A percentile compares a stretch with the other conserved stretches of the same genome.
phyloP scores from a whole-genome alignment of 2,888 invertebrate species.

The Tridacna gigas region DNA sequence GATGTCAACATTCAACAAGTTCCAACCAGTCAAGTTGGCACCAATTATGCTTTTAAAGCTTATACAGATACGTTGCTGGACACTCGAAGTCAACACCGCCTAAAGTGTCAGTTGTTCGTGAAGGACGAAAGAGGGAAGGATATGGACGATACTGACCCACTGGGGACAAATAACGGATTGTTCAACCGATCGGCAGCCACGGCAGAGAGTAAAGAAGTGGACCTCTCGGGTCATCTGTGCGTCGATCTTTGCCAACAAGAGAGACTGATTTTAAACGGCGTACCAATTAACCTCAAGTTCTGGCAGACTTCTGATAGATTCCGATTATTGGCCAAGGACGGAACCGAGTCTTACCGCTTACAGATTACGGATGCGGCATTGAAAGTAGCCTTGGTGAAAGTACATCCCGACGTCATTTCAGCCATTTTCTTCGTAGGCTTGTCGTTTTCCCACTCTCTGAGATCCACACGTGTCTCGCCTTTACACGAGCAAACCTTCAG shows the following conservation, averaged over 20 bases:
- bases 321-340: not conserved
- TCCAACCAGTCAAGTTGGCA: constrained; percentile 37
- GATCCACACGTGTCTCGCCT: constrained; percentile 39
- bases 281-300: constrained; percentile 34
- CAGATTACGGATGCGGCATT: constrained; percentile 11
- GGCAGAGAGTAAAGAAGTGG: constrained; percentile 17
- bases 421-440: constrained; percentile 44
- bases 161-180: constrained; percentile 21
- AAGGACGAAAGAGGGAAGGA: constrained; percentile 24
- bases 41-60: constrained; percentile 38
- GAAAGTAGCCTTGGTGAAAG: constrained; percentile 43
- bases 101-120: constrained; percentile 32
- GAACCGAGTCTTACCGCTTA: constrained; percentile 22
- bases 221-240: constrained; percentile 36
- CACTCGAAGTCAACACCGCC: not conserved
- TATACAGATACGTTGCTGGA: constrained; percentile 27
- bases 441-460: constrained; percentile 42
- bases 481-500: constrained; percentile 34
- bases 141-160: constrained; percentile 35
- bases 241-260: constrained; percentile 51
- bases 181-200: constrained; percentile 26
- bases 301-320: constrained; percentile 8
- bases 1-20: constrained; percentile 36
- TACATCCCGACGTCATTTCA: constrained; percentile 39
- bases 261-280: constrained; percentile 46